Conservation (phyloP, 2,113 vertebrate genomes). For the Illadopsis cleaveri region DNA sequence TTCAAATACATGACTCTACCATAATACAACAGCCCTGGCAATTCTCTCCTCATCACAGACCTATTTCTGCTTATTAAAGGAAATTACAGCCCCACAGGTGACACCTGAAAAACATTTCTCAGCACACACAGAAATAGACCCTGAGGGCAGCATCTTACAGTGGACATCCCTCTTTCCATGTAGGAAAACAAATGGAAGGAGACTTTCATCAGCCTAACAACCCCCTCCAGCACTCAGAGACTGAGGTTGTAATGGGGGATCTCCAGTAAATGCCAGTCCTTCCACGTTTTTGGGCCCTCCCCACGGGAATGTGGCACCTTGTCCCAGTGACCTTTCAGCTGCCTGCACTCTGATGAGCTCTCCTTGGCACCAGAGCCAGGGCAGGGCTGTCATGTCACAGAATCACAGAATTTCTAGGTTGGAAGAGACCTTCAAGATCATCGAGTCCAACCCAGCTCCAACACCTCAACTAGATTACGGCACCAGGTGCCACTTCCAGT, state of each 20-base stretch:
- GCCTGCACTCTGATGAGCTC: not conserved
- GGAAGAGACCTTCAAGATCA: too few species aligned
- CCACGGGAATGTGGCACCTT: not conserved
- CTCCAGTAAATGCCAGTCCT: not conserved
- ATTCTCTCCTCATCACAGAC: not conserved
- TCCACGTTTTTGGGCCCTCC: not conserved
- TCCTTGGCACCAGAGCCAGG: not conserved
- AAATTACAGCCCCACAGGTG: not conserved
- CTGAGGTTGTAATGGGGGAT: not conserved
- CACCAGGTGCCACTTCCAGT: too few species aligned
- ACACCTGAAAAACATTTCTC: not conserved
- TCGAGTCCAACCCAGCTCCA: too few species aligned
- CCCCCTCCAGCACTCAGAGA: not conserved
- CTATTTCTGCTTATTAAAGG: not conserved
- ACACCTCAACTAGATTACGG: too few species aligned
- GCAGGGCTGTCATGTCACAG: not conserved
- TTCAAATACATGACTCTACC: accelerated
- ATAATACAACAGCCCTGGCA: accelerated
- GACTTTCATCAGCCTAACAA: not conserved
- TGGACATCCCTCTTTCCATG: not conserved
- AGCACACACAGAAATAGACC: not conserved
- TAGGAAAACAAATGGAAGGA: not conserved
- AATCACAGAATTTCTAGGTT: too few species aligned
- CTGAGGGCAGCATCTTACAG: not conserved
- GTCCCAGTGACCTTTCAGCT: not conserved